phyloP scores from a whole-genome alignment of 2,797 vertebrate genomes.

The Micropoecilia bifurca region DNA sequence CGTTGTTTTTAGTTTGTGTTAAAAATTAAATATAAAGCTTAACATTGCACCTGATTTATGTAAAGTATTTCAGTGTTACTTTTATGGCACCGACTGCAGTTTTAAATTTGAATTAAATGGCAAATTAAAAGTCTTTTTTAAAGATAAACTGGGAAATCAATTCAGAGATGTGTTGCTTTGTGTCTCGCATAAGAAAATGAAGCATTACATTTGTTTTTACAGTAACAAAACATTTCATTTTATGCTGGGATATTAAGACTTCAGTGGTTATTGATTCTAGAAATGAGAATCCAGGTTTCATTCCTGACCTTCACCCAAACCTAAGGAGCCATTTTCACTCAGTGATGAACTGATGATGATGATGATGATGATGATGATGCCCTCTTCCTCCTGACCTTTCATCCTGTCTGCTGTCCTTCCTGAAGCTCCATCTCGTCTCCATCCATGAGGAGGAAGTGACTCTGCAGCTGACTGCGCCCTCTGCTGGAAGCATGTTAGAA shows the following conservation, averaged over 20 bases:
- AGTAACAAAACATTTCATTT: background rate
- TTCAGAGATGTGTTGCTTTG: slow-evolving; percentile 21
- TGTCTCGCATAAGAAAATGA: slow-evolving; percentile 26
- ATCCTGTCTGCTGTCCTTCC: background rate
- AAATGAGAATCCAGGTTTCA: background rate
- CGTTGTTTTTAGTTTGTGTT: too few species aligned
- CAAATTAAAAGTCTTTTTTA: background rate
- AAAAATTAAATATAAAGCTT: background rate
- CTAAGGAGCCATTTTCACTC: slow-evolving; percentile 26
- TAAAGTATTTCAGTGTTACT: background rate
- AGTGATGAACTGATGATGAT: slow-evolving; percentile 17
- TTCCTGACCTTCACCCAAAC: slow-evolving; percentile 44
- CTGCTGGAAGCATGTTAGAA: slow-evolving; percentile 54
- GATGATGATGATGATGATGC: slow-evolving; percentile 21
- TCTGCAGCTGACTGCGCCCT: slow-evolving; percentile 45
- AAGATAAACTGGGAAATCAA: background rate
- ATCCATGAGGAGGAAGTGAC: background rate
- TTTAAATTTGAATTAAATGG: background rate
- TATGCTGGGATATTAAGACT: background rate
- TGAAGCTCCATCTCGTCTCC: slow-evolving; percentile 2
- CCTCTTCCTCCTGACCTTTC: slow-evolving; percentile 26
- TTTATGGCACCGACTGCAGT: background rate
- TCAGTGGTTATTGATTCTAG: background rate
- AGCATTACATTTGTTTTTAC: slow-evolving; percentile 21
- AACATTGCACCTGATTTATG: background rate